Evolutionary conservation across 2,888 invertebrate genomes (phyloP), one percentile per base, ranked within the genome.

Genomic region (Quadroppia sp.): DNA sequence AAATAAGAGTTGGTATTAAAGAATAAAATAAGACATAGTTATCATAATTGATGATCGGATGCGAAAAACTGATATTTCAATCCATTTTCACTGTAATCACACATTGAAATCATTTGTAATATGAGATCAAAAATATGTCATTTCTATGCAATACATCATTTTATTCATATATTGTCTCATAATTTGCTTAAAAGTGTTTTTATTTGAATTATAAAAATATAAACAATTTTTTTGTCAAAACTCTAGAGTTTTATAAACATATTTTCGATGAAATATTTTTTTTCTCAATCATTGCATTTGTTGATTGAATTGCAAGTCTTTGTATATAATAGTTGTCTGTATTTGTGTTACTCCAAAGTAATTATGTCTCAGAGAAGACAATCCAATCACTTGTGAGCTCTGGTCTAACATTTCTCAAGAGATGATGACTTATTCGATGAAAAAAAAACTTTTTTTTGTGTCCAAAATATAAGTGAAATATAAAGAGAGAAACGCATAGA

Each of bases 301-400:
- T 36, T 36, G 36, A 36, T 36, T 36, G 36, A 36, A 36, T 36
- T 36, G 36, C 9, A 9, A 36, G n/a, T n/a, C n/a, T n/a, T n/a
- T n/a, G n/a, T n/a, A n/a, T n/a, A n/a, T n/a, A 36, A 36, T 7
- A 9, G 4, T 36, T 36, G 36, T 36, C 36, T 7, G 36, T 36
- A 36, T 36, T 36, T 36, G 36, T 7, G 36, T 36, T 7, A 36
- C 4, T n/a, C 17, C 6, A 50, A 50, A 50, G 50, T 20, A 50
- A 50, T 50, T 50, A 50, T 20, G 20, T 50, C 20, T 36, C 20
- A 50, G 20, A 50, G 50, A 50, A 17, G 50, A 50, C n/a, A 50
- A 20, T 50, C 50, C 20, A 56, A 56, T 25, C 56, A 56, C 30
- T 28, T 56, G 30, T 56, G 30, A 56, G 56, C 56, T 56, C 56